phyloP scores from a whole-genome alignment of 2,888 invertebrate species.

The Hololepta plana region DNA sequence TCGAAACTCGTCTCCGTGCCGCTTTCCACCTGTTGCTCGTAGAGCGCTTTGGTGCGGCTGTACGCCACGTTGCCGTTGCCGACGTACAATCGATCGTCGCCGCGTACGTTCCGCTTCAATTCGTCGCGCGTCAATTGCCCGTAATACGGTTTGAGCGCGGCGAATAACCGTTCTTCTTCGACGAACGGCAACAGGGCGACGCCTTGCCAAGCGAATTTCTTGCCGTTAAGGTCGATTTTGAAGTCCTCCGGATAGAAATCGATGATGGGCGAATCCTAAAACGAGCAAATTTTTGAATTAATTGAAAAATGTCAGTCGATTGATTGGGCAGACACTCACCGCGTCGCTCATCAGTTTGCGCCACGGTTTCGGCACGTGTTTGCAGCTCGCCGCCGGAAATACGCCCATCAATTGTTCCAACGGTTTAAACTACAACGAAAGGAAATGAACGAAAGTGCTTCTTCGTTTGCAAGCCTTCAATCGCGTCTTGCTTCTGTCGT shows the following conservation, averaged over 20 bases:
- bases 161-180: constrained; percentile 76
- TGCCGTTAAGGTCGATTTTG: constrained; percentile 95
- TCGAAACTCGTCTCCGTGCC: constrained; percentile 40
- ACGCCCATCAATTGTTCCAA: constrained; percentile 99
- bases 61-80: constrained; percentile 51
- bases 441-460: constrained; percentile 6
- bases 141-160: constrained; percentile 69
- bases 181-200: constrained; percentile 97
- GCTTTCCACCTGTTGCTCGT: constrained; percentile 33
- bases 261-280: constrained; percentile 80
- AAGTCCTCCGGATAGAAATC: constrained; percentile 99
- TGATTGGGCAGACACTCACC: no score
- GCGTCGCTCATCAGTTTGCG: constrained; percentile 82
- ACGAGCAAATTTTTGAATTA: constrained; percentile 10
- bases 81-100: constrained; percentile 83
- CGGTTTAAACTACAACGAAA: constrained; percentile 63
- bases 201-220: constrained; percentile 99
- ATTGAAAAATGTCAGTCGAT: constrained; percentile 1
- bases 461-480: neutral
- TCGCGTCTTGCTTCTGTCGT: neutral
- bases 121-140: constrained; percentile 65
- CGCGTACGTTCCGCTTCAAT: constrained; percentile 70
- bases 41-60: constrained; percentile 49
- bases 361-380: constrained; percentile 89
- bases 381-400: constrained; percentile 92